Conservation (phyloP, 1,140 invertebrate genomes). For the Dendrolimus kikuchii region DNA sequence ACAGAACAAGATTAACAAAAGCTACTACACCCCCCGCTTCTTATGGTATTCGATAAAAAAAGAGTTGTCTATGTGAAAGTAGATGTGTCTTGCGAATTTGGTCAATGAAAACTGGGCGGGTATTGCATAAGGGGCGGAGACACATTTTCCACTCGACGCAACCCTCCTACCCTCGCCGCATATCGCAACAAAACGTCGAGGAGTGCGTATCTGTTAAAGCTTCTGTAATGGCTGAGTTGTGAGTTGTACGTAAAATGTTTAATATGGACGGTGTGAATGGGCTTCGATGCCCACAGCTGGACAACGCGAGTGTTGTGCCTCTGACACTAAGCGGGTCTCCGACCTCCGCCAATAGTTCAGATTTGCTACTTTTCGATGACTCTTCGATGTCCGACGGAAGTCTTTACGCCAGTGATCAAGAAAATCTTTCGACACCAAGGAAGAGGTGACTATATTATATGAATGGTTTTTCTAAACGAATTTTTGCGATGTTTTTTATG, state of each 20-base stretch:
- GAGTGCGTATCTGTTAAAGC: no score
- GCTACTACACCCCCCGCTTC: no score
- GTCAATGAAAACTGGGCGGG: no score
- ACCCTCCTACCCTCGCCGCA: constrained; percentile 7
- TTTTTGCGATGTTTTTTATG: constrained; percentile 1
- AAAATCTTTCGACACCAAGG: constrained; percentile 54
- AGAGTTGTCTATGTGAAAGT: no score
- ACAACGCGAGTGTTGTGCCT: constrained; percentile 26
- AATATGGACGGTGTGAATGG: constrained; percentile 46
- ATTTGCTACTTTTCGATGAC: constrained; percentile 60
- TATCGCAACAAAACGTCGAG: constrained; percentile 4
- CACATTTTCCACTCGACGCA: constrained; percentile 1
- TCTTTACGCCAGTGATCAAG: constrained; percentile 62
- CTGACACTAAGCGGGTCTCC: constrained; percentile 35
- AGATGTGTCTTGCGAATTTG: no score
- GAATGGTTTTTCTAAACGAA: not conserved
- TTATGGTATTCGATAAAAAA: no score
- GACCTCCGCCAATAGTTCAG: constrained; percentile 45
- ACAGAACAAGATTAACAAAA: no score
- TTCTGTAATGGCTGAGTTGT: no score
- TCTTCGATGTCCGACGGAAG: constrained; percentile 65
- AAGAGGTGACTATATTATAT: constrained; percentile 33
- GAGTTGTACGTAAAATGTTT: constrained; percentile 15
- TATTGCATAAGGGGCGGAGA: constrained; percentile 8
- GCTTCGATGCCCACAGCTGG: constrained; percentile 23